Evolutionary conservation across 2,797 vertebrate genomes (phyloP).

Genomic region (Chelon labrosus): DNA sequence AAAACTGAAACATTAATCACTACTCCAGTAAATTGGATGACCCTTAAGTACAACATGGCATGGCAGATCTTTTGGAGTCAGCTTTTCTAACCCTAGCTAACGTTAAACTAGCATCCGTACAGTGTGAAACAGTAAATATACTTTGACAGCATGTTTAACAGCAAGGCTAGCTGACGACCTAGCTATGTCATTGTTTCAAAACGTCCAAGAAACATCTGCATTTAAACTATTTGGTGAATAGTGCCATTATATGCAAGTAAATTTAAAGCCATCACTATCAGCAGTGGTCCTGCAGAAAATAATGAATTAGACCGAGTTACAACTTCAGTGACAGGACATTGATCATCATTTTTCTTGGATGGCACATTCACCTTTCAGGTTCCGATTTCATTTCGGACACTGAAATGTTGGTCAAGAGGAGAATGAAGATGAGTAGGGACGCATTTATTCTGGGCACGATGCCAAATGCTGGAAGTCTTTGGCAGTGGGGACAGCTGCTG

Average conservation of each 20-base stretch:
- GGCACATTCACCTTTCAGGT: constrained; percentile 25
- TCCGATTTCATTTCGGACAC: constrained; percentile 18
- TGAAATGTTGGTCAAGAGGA: constrained; percentile 19
- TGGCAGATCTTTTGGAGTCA: too few species aligned
- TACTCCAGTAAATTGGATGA: too few species aligned
- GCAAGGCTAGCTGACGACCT: too few species aligned
- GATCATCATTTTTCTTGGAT: constrained; percentile 19
- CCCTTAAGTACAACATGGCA: too few species aligned
- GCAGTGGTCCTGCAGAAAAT: background rate
- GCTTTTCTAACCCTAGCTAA: too few species aligned
- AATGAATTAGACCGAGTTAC: background rate
- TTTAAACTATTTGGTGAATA: background rate
- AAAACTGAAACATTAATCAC: too few species aligned
- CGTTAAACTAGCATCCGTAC: too few species aligned
- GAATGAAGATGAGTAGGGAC: constrained; percentile 13
- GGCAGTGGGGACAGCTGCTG: constrained; percentile 23
- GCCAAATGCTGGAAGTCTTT: constrained; percentile 30
- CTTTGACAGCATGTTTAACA: too few species aligned
- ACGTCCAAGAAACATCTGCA: background rate
- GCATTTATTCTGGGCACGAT: constrained; percentile 20
- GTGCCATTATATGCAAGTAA: background rate
- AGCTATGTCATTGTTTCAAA: too few species aligned
- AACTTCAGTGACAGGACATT: constrained; percentile 3
- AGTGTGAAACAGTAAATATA: too few species aligned
- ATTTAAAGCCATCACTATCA: background rate